Conservation (phyloP, 2,888 invertebrate genomes). For the Conops quadrifasciatus region DNA sequence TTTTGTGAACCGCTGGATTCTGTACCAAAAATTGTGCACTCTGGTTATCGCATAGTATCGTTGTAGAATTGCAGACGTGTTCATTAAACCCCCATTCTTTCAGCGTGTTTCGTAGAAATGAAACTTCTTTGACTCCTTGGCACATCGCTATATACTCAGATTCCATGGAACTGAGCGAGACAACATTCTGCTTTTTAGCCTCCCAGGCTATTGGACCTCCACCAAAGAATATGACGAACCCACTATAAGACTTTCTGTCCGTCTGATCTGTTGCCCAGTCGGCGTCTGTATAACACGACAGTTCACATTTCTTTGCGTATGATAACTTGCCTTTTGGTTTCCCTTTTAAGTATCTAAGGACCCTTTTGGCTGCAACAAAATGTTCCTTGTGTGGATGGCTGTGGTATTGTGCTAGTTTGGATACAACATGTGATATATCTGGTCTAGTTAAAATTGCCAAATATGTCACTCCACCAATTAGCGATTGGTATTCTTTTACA, state of each 20-base stretch:
- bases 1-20: not conserved
- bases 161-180: not conserved
- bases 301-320: too few species aligned
- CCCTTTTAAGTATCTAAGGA: constrained; percentile 10
- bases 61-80: too few species aligned
- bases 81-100: not conserved
- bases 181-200: not conserved
- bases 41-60: not conserved
- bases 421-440: constrained; percentile 42
- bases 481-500: constrained; percentile 34
- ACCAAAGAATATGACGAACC: not conserved
- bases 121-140: not conserved
- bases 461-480: constrained; percentile 39
- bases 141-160: not conserved
- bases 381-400: constrained; percentile 41
- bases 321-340: constrained; percentile 21
- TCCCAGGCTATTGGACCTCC: not conserved
- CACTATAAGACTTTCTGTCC: not conserved
- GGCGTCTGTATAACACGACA: not conserved
- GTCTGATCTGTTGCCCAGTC: not conserved
- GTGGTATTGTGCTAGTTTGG: constrained; percentile 39
- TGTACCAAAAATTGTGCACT: constrained; percentile 12
- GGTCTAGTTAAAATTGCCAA: constrained; percentile 36
- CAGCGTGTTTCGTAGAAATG: not conserved
- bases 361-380: not conserved